phyloP scores from a whole-genome alignment of 2,113 vertebrate genomes.

The Saguinus midas region DNA sequence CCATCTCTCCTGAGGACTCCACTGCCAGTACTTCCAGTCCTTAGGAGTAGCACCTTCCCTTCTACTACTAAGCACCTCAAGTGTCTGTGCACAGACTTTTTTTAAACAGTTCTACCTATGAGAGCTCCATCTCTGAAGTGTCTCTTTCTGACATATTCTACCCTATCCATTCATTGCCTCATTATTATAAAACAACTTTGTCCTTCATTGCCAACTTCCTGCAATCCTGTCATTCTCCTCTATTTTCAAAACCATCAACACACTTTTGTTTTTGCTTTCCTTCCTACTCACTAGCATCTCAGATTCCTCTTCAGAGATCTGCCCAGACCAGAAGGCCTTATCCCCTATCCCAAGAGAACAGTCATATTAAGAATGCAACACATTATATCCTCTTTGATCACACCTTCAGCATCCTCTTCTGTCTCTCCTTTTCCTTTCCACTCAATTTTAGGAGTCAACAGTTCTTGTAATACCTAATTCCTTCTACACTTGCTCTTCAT shows the following conservation, averaged over 20 bases:
- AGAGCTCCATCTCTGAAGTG: not conserved
- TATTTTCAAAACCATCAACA: conserved; percentile 41
- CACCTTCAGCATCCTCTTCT: not conserved
- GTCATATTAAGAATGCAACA: not conserved
- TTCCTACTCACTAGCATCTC: not conserved
- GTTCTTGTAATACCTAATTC: not conserved
- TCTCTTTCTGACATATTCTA: not conserved
- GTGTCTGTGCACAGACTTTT: not conserved
- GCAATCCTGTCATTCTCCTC: not conserved
- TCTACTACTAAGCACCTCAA: not conserved
- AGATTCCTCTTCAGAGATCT: conserved; percentile 3
- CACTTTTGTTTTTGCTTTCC: not conserved
- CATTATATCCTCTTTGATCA: not conserved
- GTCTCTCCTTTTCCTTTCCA: not conserved
- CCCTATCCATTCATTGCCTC: not conserved
- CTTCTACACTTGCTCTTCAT: not conserved
- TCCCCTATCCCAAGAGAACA: not conserved
- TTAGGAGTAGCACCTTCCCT: not conserved
- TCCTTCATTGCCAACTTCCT: not conserved
- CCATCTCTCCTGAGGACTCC: not conserved
- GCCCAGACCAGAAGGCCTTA: not conserved
- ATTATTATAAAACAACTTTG: not conserved
- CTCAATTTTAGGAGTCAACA: not conserved
- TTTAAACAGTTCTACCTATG: not conserved
- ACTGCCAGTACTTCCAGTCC: not conserved